These are phyloP conservation scores for Hirundo rustica DNA, from an alignment of 2,797 vertebrate genomes.

Conservation along the genomic window DNA sequence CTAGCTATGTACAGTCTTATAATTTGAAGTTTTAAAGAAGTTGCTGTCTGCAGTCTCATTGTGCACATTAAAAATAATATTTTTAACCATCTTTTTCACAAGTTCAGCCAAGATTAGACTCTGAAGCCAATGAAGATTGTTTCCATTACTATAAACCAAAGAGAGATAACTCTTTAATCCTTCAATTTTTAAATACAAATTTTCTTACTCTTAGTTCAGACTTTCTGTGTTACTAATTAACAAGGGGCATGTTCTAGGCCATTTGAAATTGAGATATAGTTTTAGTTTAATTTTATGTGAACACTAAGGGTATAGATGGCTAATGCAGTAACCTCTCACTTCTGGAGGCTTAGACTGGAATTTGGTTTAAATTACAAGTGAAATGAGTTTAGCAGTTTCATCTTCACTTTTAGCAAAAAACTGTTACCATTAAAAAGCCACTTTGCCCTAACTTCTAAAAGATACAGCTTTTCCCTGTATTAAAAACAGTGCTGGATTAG, in stretches of 20 bases:
- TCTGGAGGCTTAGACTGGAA: conserved; percentile 30
- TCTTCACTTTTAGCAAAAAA: conserved; percentile 22
- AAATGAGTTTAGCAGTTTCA: conserved; percentile 30
- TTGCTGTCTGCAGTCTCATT: not conserved
- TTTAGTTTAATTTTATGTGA: conserved; percentile 49
- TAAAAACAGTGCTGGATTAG: not conserved
- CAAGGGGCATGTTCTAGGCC: conserved; percentile 24
- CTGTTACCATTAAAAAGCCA: not conserved
- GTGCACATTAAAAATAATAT: conserved; percentile 11
- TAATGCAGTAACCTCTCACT: conserved; percentile 35
- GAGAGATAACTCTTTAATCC: conserved; percentile 48
- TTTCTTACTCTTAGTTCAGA: conserved; percentile 45
- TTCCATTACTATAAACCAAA: conserved; percentile 48
- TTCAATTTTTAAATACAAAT: conserved; percentile 48
- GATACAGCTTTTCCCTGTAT: not conserved
- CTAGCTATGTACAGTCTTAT: not conserved
- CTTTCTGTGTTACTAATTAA: conserved; percentile 48
- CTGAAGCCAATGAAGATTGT: conserved; percentile 28
- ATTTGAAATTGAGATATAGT: conserved; percentile 34
- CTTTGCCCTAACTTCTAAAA: not conserved
- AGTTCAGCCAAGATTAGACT: conserved; percentile 44
- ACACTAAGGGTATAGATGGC: not conserved
- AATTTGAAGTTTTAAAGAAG: conserved; percentile 25
- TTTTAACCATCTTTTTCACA: conserved; percentile 25
- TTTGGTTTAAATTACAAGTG: conserved; percentile 24